Evolutionary conservation across 2,888 invertebrate genomes (phyloP), one percentile per base, ranked within the genome.

Genomic region (Peribatodes rhomboidaria): DNA sequence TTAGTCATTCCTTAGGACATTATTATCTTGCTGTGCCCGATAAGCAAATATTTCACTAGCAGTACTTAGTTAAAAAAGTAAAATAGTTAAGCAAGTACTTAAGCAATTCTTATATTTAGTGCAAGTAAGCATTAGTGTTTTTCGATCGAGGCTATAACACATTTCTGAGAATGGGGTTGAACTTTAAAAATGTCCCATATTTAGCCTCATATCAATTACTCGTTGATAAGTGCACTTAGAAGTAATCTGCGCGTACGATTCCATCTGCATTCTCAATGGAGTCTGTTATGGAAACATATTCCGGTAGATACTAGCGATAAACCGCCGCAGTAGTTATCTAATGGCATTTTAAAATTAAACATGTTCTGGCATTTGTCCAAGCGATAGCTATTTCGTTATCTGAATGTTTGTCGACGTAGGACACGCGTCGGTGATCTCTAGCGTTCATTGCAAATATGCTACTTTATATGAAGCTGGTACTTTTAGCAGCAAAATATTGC

Each of bases 311-410:
- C 35, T 20, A 52, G 27, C 57, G 62, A 57, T 63, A 63, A 53
- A 54, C 57, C 46, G 20, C 50, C 22, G 46, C 54, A 64, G 59
- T 64, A 49, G 54, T 71, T 69, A 71, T 67, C 71, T 65, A 67
- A 71, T 65, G 55, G 61, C 63, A 69, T 69, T 71, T 67, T 59
- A 66, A 62, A 66, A 70, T 65, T 66, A 68, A 58, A 69, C 68
- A 65, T 39, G 59, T 14, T 27, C 63, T 71, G 71, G 71, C 69
- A 27, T 0, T 2, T n/a, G 33, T 55, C 71, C 71, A 71, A 63
- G 42, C 33, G 66, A 65, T 68, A 49, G 64, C 64, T 64, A 42
- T 64, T 64, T 64, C 54, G 47, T 54, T 64, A 59, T 52, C 39
- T 54, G 46, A 52, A 16, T 37, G 57, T 53, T 54, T 61, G 56